Evolutionary conservation across 2,888 invertebrate species (phyloP), one percentile per base, ranked within the genome.

Genomic region (Papilio elwesi): DNA sequence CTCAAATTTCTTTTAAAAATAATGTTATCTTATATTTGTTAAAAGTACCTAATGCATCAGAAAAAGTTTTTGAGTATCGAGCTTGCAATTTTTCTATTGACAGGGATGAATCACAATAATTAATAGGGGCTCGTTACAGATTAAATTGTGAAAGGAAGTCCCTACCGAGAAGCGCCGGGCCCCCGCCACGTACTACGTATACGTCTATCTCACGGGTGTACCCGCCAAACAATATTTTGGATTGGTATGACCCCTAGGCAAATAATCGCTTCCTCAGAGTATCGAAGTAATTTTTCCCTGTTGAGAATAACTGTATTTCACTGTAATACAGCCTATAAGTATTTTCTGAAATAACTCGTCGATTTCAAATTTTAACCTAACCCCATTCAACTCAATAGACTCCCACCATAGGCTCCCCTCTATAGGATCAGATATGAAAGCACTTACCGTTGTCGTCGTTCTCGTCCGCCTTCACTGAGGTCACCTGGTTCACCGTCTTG

Each of bases 401-500:
- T 47, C 47, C 47, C 6, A n/a, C 47, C 47, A 47, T 47, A 47
- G 47, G 47, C n/a, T n/a, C 47, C 10, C 47, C 47, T 9, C 47
- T 47, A 8, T 47, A 47, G 9, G 47, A 47, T 47, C 47, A 10
- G 47, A 47, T 47, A 47, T 47, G 9, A 47, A 47, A 47, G 9
- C 47, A 43, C 70, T 49, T n/a, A n/a, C n/a, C n/a, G n/a, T n/a
- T n/a, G n/a, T n/a, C n/a, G n/a, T n/a, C n/a, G n/a, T n/a, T n/a
- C n/a, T n/a, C n/a, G n/a, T n/a, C n/a, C n/a, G n/a, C n/a, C n/a
- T n/a, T n/a, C n/a, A 9, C 55, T 26, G 55, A 55, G 15, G 55
- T 55, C 38, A 74, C 51, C 48, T 52, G 49, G 10, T 74, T 74
- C 13, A 77, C 73, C 64, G 72, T 74, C 8, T 57, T 65, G 65